These are phyloP conservation scores for Beroe forskalii DNA, from an alignment of 37 sponge, comb jelly and placozoan genomes.

Conservation along the genomic window DNA sequence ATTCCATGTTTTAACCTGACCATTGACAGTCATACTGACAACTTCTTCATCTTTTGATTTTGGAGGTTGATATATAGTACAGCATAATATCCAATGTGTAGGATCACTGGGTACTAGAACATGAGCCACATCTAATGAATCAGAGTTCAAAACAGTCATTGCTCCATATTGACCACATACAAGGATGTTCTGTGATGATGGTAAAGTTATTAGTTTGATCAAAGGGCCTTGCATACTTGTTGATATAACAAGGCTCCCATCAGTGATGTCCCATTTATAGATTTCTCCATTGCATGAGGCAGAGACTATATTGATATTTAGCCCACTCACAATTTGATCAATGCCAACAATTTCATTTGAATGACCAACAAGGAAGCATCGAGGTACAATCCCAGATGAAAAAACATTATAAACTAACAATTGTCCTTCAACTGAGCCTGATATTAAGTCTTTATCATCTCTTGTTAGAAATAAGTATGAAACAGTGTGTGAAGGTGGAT, in stretches of 20 bases:
- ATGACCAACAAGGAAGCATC: slow-evolving; percentile 46
- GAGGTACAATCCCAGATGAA: neutral
- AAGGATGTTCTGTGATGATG: slow-evolving; percentile 20
- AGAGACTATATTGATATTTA: slow-evolving; percentile 11
- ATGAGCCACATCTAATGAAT: neutral
- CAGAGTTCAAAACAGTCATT: slow-evolving; percentile 7
- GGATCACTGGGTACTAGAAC: slow-evolving; percentile 46
- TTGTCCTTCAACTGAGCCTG: slow-evolving; percentile 42
- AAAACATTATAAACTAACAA: slow-evolving; percentile 45
- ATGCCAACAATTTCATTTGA: slow-evolving; percentile 34
- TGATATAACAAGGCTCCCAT: neutral
- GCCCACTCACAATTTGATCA: neutral
- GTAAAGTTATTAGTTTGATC: slow-evolving; percentile 1
- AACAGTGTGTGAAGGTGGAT: slow-evolving; percentile 38
- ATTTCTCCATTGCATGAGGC: slow-evolving; percentile 21
- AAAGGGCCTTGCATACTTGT: slow-evolving; percentile 52
- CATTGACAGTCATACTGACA: slow-evolving; percentile 54
- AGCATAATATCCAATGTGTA: slow-evolving; percentile 38
- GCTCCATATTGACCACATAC: slow-evolving; percentile 55
- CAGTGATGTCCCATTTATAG: slow-evolving; percentile 22
- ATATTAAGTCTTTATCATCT: slow-evolving; percentile 34
- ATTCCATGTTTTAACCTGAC: slow-evolving; percentile 50
- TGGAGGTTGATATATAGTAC: slow-evolving; percentile 29
- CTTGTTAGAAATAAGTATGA: slow-evolving; percentile 35
- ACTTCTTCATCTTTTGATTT: slow-evolving; percentile 53